Evolutionary conservation across 2,888 invertebrate genomes (phyloP), one percentile per base, ranked within the genome.

Genomic region (Acrobasis consociella): DNA sequence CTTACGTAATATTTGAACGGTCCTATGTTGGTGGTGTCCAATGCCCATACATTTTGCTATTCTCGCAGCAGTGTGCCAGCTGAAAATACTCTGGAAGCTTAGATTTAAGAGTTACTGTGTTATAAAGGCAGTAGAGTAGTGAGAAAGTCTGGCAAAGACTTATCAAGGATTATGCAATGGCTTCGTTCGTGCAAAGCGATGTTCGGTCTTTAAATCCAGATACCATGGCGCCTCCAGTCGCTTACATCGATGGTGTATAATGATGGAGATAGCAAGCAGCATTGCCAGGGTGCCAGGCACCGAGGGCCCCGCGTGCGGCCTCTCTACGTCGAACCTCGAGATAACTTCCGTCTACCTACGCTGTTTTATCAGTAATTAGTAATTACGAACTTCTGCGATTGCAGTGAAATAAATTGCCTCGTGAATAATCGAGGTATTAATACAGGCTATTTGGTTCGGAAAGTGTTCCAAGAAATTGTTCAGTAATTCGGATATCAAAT

Each of bases 321-420:
- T 72, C 69, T 67, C 69, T 63, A 58, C 65, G 66, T 62, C 63
- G 69, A 72, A 73, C 61, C 65, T 67, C 70, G 69, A 69, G 68
- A 67, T 67, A 65, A 65, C 51, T 63, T 58, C 64, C 49, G 38
- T 37, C 38, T 65, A 60, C 50, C 59, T 60, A 51, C 59, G 22
- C 22, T 13, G 60, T 42, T 38, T 60, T 50, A 59, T 63, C 59
- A 42, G 42, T 60, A 59, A n/a, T 31, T 8, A 31, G 31, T 31
- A 31, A 31, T 31, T 31, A 63, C 38, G 50, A 59, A 16, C 16
- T 52, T 11, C 13, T 22, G n/a, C 55, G 55, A 55, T 22, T 56
- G 42, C 56, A 56, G 56, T 56, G n/a, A 22, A 42, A 56, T 56
- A 22, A 46, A 42, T 56, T 56, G 22, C 42, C 17, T 39, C 10